Evolutionary conservation across 2,797 vertebrate genomes (phyloP).

Genomic region (Brotula barbata): DNA sequence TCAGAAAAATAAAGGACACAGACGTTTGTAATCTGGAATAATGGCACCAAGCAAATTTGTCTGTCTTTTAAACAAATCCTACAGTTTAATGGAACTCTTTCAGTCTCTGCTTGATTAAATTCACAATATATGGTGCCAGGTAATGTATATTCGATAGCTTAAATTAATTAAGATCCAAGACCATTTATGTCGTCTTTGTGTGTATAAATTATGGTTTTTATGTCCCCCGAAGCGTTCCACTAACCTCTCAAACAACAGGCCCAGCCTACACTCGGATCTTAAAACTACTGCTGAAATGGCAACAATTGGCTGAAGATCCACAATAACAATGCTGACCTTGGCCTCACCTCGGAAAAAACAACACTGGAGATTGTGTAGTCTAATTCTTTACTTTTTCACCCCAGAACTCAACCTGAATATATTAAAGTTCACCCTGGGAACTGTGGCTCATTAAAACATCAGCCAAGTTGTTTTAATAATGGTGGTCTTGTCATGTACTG

Average conservation of each 20-base stretch:
- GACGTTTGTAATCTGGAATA: not conserved
- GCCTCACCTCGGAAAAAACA: constrained; percentile 12
- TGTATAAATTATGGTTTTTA: constrained; percentile 7
- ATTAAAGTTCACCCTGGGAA: constrained; percentile 7
- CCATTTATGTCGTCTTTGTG: not conserved
- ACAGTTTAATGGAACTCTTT: constrained; percentile 6
- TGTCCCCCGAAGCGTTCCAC: not conserved
- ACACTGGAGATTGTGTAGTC: constrained; percentile 14
- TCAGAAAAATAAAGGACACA: not conserved
- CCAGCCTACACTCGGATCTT: not conserved
- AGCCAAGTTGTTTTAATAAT: constrained; percentile 1
- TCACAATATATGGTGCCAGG: not conserved
- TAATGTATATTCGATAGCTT: not conserved
- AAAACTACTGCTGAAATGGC: constrained; percentile 12
- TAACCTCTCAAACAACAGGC: constrained; percentile 3
- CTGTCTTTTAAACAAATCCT: not conserved
- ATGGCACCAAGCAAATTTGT: not conserved
- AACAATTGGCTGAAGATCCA: constrained; percentile 13
- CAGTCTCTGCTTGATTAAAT: constrained; percentile 11
- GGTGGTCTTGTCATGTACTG: constrained; percentile 7
- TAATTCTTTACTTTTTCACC: constrained; percentile 12
- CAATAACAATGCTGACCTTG: constrained; percentile 4
- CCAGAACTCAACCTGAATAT: not conserved
- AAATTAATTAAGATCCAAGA: not conserved
- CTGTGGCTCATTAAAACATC: constrained; percentile 1